These are phyloP conservation scores for Gyrodactylus salaris DNA, from an alignment of 1,140 invertebrate genomes.

Conservation along the genomic window DNA sequence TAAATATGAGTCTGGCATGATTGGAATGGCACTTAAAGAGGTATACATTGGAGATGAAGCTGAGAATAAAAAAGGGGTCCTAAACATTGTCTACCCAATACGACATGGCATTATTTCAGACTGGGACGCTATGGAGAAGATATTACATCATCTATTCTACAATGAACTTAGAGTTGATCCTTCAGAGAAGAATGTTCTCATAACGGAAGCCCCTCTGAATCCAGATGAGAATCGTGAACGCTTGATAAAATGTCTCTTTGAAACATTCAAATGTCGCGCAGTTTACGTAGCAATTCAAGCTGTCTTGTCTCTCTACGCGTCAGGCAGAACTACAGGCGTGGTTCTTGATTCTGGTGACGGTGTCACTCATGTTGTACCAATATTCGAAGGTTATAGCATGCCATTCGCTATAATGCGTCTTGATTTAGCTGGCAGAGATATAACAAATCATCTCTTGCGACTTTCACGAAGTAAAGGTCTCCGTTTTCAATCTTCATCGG, in stretches of 20 bases:
- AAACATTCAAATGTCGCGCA: constrained; percentile 25
- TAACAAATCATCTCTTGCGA: constrained; percentile 36
- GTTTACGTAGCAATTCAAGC: constrained; percentile 49
- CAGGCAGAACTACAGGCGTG: constrained; percentile 56
- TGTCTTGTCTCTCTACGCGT: constrained; percentile 53
- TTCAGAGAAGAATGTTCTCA: constrained; percentile 51
- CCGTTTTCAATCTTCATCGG: constrained; percentile 61
- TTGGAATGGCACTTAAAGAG: constrained; percentile 13
- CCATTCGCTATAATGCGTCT: constrained; percentile 44
- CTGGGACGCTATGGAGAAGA: constrained; percentile 40
- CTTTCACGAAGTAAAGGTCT: constrained; percentile 68
- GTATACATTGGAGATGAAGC: constrained; percentile 18
- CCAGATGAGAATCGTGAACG: constrained; percentile 8
- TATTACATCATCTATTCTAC: constrained; percentile 31
- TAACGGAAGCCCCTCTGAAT: constrained; percentile 11
- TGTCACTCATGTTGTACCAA: constrained; percentile 94
- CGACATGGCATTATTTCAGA: constrained; percentile 19
- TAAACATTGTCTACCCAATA: constrained; percentile 15
- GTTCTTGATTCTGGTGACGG: constrained; percentile 95
- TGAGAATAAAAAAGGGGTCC: constrained; percentile 32
- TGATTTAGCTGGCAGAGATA: background rate
- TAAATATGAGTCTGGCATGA: background rate
- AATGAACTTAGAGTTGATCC: constrained; percentile 55
- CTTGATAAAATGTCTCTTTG: constrained; percentile 42
- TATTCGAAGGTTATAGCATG: constrained; percentile 78